A percentile compares a stretch with the other conserved stretches of the same genome.
These are phyloP conservation scores for Bombycilla garrulus DNA, from an alignment of 2,113 vertebrate species.

Conservation along the genomic window DNA sequence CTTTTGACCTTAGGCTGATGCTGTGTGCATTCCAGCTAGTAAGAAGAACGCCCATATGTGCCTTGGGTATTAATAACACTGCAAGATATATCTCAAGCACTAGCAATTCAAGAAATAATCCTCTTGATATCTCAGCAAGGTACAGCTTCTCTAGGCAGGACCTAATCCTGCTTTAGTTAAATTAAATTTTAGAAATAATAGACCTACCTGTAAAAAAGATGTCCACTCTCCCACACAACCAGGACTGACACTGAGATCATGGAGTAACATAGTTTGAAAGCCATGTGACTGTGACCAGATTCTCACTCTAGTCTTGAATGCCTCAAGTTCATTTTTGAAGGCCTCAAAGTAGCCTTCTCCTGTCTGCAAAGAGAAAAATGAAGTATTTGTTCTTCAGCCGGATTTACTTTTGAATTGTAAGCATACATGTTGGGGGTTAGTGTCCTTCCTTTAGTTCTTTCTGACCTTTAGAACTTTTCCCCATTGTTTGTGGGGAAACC, in stretches of 20 bases:
- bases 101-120: background rate
- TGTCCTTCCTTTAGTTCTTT: too few species aligned
- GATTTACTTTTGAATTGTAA: background rate
- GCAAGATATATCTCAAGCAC: background rate
- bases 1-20: background rate
- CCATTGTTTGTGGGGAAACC: too few species aligned
- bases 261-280: slow-evolving; percentile 65
- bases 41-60: background rate
- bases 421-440: background rate
- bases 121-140: background rate
- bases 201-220: slow-evolving; percentile 81
- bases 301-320: slow-evolving; percentile 89
- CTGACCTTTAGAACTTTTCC: too few species aligned
- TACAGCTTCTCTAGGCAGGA: background rate
- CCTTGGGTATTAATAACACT: background rate
- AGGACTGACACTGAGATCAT: slow-evolving; percentile 65
- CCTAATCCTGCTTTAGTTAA: background rate
- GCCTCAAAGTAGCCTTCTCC: slow-evolving; percentile 92
- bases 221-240: slow-evolving; percentile 77
- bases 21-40: background rate
- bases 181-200: background rate
- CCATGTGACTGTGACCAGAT: slow-evolving; percentile 78
- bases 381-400: background rate
- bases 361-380: slow-evolving; percentile 70
- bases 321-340: slow-evolving; percentile 91